A percentile compares a stretch with the other conserved stretches of the same genome.
phyloP scores from a whole-genome alignment of 1,140 invertebrate genomes.

The Drosophila melanica region DNA sequence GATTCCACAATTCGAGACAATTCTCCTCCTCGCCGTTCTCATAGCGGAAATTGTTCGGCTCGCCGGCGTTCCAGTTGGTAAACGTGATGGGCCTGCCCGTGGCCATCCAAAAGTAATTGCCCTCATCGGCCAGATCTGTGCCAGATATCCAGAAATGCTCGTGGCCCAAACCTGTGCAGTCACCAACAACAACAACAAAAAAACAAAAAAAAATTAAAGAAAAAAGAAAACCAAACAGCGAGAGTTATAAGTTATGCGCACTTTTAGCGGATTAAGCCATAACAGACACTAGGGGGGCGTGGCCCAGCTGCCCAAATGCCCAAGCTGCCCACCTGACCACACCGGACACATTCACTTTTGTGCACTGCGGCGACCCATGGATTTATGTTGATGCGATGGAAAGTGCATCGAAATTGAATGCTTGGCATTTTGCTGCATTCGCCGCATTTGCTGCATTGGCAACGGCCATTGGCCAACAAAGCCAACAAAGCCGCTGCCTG shows the following conservation, averaged over 20 bases:
- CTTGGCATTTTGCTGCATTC: background rate
- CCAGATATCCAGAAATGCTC: constrained; percentile 97
- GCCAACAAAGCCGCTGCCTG: background rate
- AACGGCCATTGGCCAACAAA: constrained; percentile 11
- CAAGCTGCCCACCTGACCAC: constrained; percentile 41
- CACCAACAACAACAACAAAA: no score
- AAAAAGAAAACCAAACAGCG: background rate
- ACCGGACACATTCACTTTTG: constrained; percentile 68
- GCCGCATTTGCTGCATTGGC: constrained; percentile 5
- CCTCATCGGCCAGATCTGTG: constrained; percentile 95
- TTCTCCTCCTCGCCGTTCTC: constrained; percentile 97
- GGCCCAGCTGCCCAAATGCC: constrained; percentile 6
- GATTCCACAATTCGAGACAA: constrained; percentile 95
- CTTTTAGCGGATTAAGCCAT: constrained; percentile 5
- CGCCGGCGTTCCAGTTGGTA: constrained; percentile 96
- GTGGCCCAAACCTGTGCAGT: constrained; percentile 89
- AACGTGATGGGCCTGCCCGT: constrained; percentile 94
- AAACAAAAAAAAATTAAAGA: no score
- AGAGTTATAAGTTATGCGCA: constrained; percentile 19
- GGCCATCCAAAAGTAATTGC: constrained; percentile 96
- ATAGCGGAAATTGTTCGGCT: constrained; percentile 95
- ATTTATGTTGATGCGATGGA: constrained; percentile 55
- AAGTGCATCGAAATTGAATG: constrained; percentile 54
- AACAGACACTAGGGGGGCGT: constrained; percentile 37
- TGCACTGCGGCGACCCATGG: background rate